These are phyloP conservation scores for Archocentrus centrarchus DNA, from an alignment of 2,113 vertebrate species.

Conservation along the genomic window DNA sequence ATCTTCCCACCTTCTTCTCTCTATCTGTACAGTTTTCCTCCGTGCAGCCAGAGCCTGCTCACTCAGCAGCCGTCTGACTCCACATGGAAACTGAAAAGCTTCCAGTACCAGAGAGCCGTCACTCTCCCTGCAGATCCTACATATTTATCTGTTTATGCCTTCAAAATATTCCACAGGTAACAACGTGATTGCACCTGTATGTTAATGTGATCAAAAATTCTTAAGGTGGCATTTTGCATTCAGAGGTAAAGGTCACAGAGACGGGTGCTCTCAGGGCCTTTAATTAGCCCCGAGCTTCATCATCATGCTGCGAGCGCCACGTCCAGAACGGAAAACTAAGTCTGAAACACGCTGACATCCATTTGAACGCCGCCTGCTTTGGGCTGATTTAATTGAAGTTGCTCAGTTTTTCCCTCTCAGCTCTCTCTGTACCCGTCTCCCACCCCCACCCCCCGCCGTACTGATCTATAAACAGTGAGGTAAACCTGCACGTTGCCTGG, in stretches of 20 bases:
- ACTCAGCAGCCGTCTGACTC: not conserved
- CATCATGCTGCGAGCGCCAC: not conserved
- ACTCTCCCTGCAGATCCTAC: too few species aligned
- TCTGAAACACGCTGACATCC: not conserved
- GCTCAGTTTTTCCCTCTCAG: not conserved
- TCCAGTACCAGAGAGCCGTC: too few species aligned
- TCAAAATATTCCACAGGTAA: not conserved
- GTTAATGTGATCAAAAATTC: not conserved
- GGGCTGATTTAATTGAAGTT: not conserved
- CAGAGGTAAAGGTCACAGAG: not conserved
- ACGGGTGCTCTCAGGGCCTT: not conserved
- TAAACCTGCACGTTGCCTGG: conserved; percentile 53
- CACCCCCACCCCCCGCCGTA: not conserved
- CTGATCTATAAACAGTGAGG: conserved; percentile 30
- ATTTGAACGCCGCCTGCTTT: not conserved
- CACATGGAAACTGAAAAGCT: not conserved
- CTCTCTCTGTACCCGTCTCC: not conserved
- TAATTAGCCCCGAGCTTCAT: not conserved
- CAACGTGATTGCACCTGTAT: not conserved
- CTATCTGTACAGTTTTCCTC: not conserved
- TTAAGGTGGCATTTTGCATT: not conserved
- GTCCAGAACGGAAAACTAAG: not conserved
- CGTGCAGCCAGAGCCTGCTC: not conserved
- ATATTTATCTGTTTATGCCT: too few species aligned
- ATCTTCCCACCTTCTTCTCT: not conserved